A percentile compares a stretch with the other conserved stretches of the same genome.
phyloP scores from a whole-genome alignment of 2,797 vertebrate species.

The Hyperoplus lanceolatus region DNA sequence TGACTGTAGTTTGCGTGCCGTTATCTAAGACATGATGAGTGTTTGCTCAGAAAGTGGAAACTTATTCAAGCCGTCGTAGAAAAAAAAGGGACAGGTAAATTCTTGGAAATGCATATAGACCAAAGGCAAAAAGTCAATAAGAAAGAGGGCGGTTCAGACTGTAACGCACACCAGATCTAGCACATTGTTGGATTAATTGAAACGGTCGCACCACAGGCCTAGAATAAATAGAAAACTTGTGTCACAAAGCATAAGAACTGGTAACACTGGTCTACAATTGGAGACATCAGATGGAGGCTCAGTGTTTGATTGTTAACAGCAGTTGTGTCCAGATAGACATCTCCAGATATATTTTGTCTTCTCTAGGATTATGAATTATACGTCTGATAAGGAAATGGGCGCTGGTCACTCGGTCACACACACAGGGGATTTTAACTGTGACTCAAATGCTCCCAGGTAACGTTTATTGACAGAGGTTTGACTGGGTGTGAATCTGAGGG shows the following conservation, averaged over 20 bases:
- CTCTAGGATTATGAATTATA: background rate
- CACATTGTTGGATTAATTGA: too few species aligned
- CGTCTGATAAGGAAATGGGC: constrained; percentile 13
- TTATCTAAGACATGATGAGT: background rate
- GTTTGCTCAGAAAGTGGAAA: background rate
- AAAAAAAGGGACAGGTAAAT: background rate
- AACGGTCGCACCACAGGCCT: background rate
- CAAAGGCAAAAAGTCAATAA: too few species aligned
- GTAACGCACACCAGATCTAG: too few species aligned
- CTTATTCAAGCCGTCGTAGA: background rate
- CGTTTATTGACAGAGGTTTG: background rate
- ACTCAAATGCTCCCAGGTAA: background rate
- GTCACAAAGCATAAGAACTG: background rate
- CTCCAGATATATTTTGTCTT: background rate
- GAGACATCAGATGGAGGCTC: background rate
- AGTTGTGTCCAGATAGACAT: background rate
- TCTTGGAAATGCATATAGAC: background rate
- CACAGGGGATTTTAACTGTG: too few species aligned
- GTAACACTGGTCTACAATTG: background rate
- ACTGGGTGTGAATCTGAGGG: constrained; percentile 29
- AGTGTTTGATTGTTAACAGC: background rate
- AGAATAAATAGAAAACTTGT: background rate
- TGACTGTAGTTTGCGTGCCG: background rate
- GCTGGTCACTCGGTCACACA: background rate
- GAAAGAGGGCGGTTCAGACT: too few species aligned